Evolutionary conservation across 2,797 vertebrate species (phyloP).

Genomic region (Hafferia zeledoni): DNA sequence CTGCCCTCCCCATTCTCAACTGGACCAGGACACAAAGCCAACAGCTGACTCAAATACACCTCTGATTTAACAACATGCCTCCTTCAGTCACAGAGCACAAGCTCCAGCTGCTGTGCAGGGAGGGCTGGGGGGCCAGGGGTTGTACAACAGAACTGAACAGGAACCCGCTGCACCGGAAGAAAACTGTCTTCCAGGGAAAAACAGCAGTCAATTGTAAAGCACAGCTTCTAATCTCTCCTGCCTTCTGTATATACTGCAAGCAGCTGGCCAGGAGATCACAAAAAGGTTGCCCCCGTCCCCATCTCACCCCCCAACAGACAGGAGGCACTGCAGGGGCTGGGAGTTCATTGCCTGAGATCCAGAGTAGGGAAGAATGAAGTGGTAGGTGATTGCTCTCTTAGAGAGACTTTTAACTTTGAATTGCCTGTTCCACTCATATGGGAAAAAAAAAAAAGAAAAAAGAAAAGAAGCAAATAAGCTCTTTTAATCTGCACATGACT

Average conservation of each 20-base stretch:
- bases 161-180: not conserved
- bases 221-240: not conserved
- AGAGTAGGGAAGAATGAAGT: not conserved
- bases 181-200: not conserved
- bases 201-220: not conserved
- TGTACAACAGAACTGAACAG: not conserved
- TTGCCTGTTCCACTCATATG: not conserved
- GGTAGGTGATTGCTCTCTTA: not conserved
- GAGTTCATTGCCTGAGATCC: not conserved
- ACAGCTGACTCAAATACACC: not conserved
- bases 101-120: not conserved
- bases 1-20: not conserved
- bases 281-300: not conserved
- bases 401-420: not conserved
- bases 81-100: not conserved
- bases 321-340: not conserved
- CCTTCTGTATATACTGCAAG: not conserved
- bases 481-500: slow-evolving; percentile 18
- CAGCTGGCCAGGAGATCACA: not conserved
- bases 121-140: not conserved
- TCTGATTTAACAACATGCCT: not conserved
- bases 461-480: not conserved
- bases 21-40: not conserved
- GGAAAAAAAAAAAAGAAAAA: not conserved
- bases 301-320: not conserved